These are phyloP conservation scores for Leptopilina myrica DNA, from an alignment of 2,888 invertebrate genomes.

Conservation along the genomic window DNA sequence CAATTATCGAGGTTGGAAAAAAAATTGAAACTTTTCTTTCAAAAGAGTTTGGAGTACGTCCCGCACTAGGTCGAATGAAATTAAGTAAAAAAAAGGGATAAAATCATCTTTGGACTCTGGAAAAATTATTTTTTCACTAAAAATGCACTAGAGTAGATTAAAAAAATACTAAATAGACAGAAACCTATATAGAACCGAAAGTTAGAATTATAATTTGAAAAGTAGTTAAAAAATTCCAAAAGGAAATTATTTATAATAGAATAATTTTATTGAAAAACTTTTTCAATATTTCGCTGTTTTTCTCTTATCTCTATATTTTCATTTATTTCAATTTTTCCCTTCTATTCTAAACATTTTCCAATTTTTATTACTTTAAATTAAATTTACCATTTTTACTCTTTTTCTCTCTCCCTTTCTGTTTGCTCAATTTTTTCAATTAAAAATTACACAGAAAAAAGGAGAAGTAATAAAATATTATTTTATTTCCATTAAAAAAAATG, in stretches of 20 bases:
- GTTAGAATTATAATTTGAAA: too few species aligned
- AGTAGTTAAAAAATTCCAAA: too few species aligned
- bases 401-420: neutral
- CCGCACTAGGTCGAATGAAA: neutral
- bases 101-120: neutral
- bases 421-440: too few species aligned
- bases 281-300: too few species aligned
- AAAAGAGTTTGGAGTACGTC: neutral
- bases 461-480: too few species aligned
- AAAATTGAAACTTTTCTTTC: constrained; percentile 18
- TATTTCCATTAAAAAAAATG: too few species aligned
- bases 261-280: too few species aligned
- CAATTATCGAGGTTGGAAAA: constrained; percentile 13
- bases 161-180: neutral
- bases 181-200: neutral
- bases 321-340: too few species aligned
- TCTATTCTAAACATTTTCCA: too few species aligned
- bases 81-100: constrained; percentile 14
- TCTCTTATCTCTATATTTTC: too few species aligned
- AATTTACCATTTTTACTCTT: neutral
- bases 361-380: neutral
- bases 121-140: neutral
- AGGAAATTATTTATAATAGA: too few species aligned
- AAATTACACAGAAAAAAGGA: too few species aligned
- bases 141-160: neutral